These are phyloP conservation scores for Anastrepha obliqua DNA, from an alignment of 1,140 invertebrate genomes.

Conservation along the genomic window DNA sequence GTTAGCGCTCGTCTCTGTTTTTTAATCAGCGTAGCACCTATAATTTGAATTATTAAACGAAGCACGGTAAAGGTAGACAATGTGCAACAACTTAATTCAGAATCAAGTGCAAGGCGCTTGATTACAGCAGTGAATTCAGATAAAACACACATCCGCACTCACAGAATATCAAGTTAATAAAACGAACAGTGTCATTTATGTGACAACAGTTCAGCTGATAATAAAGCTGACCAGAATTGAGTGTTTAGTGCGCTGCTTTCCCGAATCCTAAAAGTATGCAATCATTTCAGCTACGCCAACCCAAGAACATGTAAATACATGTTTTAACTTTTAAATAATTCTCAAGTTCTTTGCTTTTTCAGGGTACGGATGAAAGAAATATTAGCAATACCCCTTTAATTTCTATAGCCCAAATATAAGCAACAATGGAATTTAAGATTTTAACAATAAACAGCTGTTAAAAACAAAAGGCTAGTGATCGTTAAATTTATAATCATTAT, in stretches of 20 bases:
- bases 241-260: background rate
- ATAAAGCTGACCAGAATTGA: background rate
- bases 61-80: background rate
- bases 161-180: background rate
- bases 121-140: constrained; percentile 11
- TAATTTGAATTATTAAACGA: background rate
- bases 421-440: no score
- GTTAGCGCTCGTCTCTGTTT: background rate
- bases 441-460: no score
- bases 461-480: no score
- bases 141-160: background rate
- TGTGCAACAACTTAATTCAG: background rate
- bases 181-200: background rate
- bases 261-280: background rate
- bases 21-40: background rate
- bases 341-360: no score
- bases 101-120: constrained; percentile 32
- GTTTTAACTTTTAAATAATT: no score
- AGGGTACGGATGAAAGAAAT: no score
- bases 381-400: no score
- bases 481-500: no score
- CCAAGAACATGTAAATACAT: no score
- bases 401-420: no score
- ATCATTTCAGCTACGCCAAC: background rate
- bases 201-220: constrained; percentile 11